Percentiles rank a stretch among this genome's conserved stretches.
Conservation (phyloP, 2,797 vertebrate species). For the Tokudaia muenninki region DNA sequence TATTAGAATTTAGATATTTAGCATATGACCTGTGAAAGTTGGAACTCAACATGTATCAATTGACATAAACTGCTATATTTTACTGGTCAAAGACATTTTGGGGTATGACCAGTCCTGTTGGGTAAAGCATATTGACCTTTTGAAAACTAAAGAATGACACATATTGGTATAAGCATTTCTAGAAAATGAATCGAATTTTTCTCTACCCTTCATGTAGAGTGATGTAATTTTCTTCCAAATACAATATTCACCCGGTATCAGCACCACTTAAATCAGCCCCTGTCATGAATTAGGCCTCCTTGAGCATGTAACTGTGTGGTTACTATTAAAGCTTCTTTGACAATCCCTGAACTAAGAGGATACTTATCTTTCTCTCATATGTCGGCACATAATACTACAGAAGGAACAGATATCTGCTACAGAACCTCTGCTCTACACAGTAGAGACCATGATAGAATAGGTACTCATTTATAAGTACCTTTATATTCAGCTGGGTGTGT, state of each 20-base stretch:
- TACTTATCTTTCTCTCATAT: neutral
- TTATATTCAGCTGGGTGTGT: neutral
- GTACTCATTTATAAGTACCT: neutral
- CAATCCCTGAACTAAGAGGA: neutral
- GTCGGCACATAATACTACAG: neutral
- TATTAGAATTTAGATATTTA: neutral
- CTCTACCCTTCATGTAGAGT: neutral
- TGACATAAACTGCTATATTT: neutral
- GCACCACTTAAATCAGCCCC: neutral
- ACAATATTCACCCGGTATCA: neutral
- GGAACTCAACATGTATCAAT: neutral
- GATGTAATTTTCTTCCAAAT: neutral
- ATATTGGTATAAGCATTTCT: neutral
- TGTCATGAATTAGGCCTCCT: neutral
- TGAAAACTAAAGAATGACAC: neutral
- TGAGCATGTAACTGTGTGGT: neutral
- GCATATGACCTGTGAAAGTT: neutral
- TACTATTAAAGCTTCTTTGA: neutral
- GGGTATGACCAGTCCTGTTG: neutral
- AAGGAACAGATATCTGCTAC: neutral
- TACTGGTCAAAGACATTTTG: neutral
- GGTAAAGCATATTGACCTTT: neutral
- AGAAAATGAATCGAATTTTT: neutral
- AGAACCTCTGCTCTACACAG: neutral
- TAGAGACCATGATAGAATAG: neutral